Conservation (phyloP, 2,113 vertebrate species). For the Mus musculus region DNA sequence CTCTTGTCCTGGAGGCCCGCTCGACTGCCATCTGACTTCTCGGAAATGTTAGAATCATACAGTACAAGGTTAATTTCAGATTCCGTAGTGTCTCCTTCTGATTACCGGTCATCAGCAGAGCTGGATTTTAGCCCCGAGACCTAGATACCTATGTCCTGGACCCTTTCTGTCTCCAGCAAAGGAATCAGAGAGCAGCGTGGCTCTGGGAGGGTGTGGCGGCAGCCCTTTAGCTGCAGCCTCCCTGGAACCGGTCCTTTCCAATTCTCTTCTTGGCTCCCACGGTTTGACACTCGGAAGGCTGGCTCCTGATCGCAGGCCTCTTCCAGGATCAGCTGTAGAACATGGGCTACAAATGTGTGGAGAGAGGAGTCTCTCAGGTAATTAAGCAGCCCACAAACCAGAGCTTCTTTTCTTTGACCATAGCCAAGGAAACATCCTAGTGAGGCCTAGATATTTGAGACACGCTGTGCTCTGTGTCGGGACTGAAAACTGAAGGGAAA, state of each 20-base stretch:
- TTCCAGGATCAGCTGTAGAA: neutral
- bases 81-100: neutral
- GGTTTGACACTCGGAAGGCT: neutral
- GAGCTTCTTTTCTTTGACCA: neutral
- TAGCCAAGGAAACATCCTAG: neutral
- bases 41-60: neutral
- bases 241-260: fast-evolving
- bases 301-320: neutral
- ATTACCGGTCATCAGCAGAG: neutral
- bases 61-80: neutral
- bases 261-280: neutral
- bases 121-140: neutral
- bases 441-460: neutral
- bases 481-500: neutral
- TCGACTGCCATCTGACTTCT: neutral
- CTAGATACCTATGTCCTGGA: fast-evolving
- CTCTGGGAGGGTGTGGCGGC: fast-evolving
- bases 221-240: fast-evolving
- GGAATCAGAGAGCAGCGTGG: neutral
- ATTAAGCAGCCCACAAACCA: neutral
- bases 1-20: neutral
- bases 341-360: neutral
- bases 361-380: neutral
- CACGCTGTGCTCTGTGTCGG: neutral
- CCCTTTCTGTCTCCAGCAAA: neutral